A percentile compares a stretch with the other conserved stretches of the same genome.
phyloP scores from a whole-genome alignment of 2,797 vertebrate species.

The Siniperca scherzeri region DNA sequence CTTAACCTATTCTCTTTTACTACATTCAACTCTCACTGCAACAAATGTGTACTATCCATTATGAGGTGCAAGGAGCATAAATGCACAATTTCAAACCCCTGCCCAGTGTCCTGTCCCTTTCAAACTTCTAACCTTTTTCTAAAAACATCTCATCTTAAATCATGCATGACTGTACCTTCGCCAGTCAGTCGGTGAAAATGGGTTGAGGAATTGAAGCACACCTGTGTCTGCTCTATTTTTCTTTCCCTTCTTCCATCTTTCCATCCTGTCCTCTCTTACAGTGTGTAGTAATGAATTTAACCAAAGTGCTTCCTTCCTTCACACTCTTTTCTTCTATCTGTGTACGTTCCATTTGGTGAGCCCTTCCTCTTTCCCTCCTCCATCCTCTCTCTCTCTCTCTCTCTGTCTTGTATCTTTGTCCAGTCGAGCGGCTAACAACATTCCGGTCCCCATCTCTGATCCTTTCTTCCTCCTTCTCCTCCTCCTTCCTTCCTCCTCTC shows the following conservation, averaged over 20 bases:
- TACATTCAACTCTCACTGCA: slow-evolving; percentile 21
- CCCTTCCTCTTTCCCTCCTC: background rate
- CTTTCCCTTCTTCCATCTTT: slow-evolving; percentile 27
- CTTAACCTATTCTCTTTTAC: slow-evolving; percentile 32
- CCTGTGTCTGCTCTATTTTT: slow-evolving; percentile 50
- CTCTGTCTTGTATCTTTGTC: slow-evolving; percentile 24
- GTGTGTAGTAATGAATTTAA: slow-evolving; percentile 36
- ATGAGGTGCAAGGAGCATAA: slow-evolving; percentile 31
- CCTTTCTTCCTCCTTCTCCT: slow-evolving; percentile 10
- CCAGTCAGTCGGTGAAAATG: slow-evolving; percentile 42
- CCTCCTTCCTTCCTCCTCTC: slow-evolving; percentile 14
- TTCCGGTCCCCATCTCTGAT: background rate
- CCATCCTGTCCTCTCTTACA: slow-evolving; percentile 12
- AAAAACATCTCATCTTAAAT: slow-evolving; percentile 69
- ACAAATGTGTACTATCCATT: slow-evolving; percentile 48
- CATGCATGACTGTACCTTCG: slow-evolving; percentile 68
- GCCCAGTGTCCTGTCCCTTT: slow-evolving; percentile 31
- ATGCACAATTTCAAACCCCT: slow-evolving; percentile 20
- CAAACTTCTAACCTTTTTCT: slow-evolving; percentile 54
- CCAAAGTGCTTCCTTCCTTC: slow-evolving; percentile 19
- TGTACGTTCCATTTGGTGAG: slow-evolving; percentile 22
- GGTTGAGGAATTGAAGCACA: slow-evolving; percentile 48
- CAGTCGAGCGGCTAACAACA: slow-evolving; percentile 38
- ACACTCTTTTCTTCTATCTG: background rate
- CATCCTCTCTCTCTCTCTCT: slow-evolving; percentile 19